Base-by-base conservation (phyloP, 2,113 vertebrate genomes). In the Prietella phreatophila region DNA sequence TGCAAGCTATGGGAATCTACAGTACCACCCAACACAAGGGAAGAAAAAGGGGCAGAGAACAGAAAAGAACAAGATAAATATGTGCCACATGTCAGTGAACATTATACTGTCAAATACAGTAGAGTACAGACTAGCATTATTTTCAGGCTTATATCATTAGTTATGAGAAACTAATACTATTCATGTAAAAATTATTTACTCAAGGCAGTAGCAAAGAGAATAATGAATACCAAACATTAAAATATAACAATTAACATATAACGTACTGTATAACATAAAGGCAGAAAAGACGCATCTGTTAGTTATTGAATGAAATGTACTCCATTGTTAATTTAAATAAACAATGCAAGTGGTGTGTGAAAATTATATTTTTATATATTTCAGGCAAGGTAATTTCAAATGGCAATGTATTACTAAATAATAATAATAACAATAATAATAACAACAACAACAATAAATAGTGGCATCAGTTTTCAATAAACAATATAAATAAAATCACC, bases 1-100 rank as follows among this genome's bases (percentile, higher is more conserved):
- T 99, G 83, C 97, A 95, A 0, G 98, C 97, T 14, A 99, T 99
- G 61, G 97, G 98, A 88, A 99, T 98, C 98, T 99, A 84, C 55
- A 88, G 39, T 15, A 78, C 27, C 76, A 80, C 73, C 73, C 14
- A 50, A 79, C 17, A 85, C 27, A 86, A 3, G 55, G 33, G 19
- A 27, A 5, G 42, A 47, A 27, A 58, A 60, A 27, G 11, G 11
- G 39, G 47, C 30, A 53, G 6, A 30, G 20, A 63, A 79, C 1
- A 42, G 0, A 27, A 15, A 13, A 4, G 1, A 58, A 65, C 0
- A 55, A 22, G 3, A 86, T 27, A 73, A 55, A 87, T 17, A 83
- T 19, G 15, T 42, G 2, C 14, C 6, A 15, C 13, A 22, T 30
- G 27, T 79, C 4, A n/a, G 42, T 47, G 4, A 47, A 47, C 9